Evolutionary conservation across 1,140 invertebrate species (phyloP), one percentile per base, ranked within the genome.

Genomic region (Penaeus japonicus): DNA sequence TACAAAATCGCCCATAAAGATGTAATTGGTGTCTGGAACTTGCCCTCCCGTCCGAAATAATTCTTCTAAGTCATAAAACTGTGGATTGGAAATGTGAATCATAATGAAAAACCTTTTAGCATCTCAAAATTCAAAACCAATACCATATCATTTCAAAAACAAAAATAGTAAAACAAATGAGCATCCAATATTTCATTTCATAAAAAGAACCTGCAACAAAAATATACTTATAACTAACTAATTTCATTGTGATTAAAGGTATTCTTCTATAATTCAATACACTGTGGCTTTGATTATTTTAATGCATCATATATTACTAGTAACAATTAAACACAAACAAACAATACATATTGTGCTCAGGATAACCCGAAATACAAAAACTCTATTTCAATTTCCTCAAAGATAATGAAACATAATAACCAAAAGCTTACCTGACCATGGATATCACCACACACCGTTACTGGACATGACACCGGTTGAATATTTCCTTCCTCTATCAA

Each of bases 1-100:
- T 5, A 99, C 97, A 94, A 98, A 99, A 94, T 98, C 97, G 86
- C 97, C 97, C 95, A 99, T 96, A 93, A 99, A 99, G 93, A 99
- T 96, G 93, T 99, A 98, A 93, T 97, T 97, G 82, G 97, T 98
- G 91, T 98, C 95, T 62, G 97, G 97, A 89, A 98, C 95, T 93
- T 96, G 96, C 35, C 97, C 97, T 87, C 97, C 97, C 91, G 95
- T 97, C 89, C 96, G 94, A 93, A 99, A 98, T 87, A 99, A 93
- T 93, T 98, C 96, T 93, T 98, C 97, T 92, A 99, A 93, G 93
- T 99, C 97, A 93, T 98, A 98, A 93, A 98, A 99, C 96, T 98
- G 88, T 20, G 47, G 47, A 47, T 15, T 7, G 47, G 5, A 7
- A 47, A 47, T 7, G 5, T 47, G 1, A 7, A 47, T 47, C 4